These are phyloP conservation scores for Rhineura floridana DNA, from an alignment of 2,113 vertebrate genomes.

Conservation along the genomic window DNA sequence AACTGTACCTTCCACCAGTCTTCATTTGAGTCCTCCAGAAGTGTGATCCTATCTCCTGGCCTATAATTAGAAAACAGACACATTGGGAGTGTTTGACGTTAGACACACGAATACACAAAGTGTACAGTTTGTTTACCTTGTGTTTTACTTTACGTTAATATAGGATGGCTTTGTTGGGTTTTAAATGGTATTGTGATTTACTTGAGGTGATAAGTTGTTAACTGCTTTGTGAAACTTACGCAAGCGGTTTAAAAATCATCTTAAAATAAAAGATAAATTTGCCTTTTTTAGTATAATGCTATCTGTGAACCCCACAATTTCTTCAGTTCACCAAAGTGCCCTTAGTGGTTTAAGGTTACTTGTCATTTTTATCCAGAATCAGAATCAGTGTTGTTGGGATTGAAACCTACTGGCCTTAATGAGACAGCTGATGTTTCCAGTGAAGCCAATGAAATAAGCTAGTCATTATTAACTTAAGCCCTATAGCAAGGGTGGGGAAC, in stretches of 20 bases:
- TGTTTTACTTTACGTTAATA: no score
- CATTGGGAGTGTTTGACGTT: background rate
- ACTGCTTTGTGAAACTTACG: background rate
- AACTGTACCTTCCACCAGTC: constrained; percentile 96
- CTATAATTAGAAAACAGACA: constrained; percentile 72
- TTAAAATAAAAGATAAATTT: background rate
- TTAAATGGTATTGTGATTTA: background rate
- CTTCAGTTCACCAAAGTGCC: background rate
- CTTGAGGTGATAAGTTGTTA: background rate
- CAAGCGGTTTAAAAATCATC: background rate
- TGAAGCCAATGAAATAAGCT: background rate
- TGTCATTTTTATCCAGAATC: background rate
- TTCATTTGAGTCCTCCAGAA: constrained; percentile 92
- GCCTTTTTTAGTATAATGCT: background rate
- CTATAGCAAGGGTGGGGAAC: no score
- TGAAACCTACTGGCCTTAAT: background rate
- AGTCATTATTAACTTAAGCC: background rate
- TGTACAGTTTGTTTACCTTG: no score
- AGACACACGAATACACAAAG: no score
- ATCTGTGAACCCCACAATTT: background rate
- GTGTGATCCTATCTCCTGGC: constrained; percentile 91
- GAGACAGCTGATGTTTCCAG: background rate
- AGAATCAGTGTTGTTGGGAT: background rate
- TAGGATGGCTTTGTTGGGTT: background rate
- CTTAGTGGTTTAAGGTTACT: background rate